Evolutionary conservation across 2,113 vertebrate species (phyloP).

Genomic region (Orientallactaga bullata): DNA sequence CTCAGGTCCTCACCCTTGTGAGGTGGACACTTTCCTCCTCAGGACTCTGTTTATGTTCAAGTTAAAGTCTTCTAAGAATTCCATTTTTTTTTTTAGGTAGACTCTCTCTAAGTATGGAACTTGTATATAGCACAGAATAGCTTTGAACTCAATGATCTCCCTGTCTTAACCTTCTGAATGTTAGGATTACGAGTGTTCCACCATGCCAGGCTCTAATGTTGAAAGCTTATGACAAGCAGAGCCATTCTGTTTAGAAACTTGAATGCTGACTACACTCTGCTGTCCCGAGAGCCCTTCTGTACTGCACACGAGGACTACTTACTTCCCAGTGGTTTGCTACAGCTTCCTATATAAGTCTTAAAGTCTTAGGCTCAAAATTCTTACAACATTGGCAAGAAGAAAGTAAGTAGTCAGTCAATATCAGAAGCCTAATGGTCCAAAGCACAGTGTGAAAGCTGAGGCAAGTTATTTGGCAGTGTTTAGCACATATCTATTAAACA

Average conservation of each 20-base stretch:
- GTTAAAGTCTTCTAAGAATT: slow-evolving; percentile 10
- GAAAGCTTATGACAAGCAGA: not conserved
- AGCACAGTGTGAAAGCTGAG: not conserved
- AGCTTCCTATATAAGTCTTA: too few relatives aligned
- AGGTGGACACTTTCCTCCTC: too few relatives aligned
- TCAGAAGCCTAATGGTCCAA: not conserved
- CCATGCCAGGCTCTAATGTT: not conserved
- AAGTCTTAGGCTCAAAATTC: too few relatives aligned
- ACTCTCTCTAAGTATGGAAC: too few relatives aligned
- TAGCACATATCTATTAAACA: not conserved
- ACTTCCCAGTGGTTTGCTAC: too few relatives aligned
- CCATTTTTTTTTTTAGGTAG: not conserved
- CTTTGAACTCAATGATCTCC: not conserved
- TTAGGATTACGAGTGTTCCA: not conserved
- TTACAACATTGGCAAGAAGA: too few relatives aligned
- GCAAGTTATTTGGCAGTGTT: not conserved
- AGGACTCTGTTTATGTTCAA: not conserved
- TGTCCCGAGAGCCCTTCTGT: not conserved
- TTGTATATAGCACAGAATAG: not conserved
- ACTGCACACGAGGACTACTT: too few relatives aligned
- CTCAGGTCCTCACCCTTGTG: too few relatives aligned
- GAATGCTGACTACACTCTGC: not conserved
- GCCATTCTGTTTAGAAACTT: not conserved
- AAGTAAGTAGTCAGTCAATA: too few relatives aligned
- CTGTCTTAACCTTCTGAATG: too few relatives aligned